phyloP scores from a whole-genome alignment of 2,888 invertebrate species.

The Drosophila demipolita region DNA sequence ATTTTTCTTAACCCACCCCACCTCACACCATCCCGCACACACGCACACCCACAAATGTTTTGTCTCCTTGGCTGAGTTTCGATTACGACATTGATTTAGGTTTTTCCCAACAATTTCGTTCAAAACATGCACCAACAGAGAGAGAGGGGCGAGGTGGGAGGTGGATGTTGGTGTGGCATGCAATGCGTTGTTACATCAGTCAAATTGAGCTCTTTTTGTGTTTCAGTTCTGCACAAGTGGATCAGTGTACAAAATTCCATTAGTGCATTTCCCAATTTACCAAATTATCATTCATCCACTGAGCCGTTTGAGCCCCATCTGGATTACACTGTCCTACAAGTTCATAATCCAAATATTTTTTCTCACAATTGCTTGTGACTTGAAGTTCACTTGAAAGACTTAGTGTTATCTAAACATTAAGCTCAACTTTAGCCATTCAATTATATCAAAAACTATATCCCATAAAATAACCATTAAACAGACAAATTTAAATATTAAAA shows the following conservation, averaged over 20 bases:
- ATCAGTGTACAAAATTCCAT: slow-evolving; percentile 39
- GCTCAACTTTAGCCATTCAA: not conserved
- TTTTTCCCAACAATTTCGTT: slow-evolving; percentile 12
- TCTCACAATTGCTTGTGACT: not conserved
- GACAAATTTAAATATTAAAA: not conserved
- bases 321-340: slow-evolving; percentile 13
- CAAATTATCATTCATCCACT: slow-evolving; percentile 27
- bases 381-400: not conserved
- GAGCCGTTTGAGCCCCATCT: not conserved
- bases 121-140: slow-evolving; percentile 5
- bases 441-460: not conserved
- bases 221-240: slow-evolving; percentile 18
- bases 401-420: not conserved
- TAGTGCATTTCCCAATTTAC: slow-evolving; percentile 40
- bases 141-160: not conserved
- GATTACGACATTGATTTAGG: slow-evolving; percentile 24
- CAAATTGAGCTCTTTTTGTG: slow-evolving; percentile 7
- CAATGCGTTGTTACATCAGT: slow-evolving; percentile 22
- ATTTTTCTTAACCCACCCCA: slow-evolving; percentile 6
- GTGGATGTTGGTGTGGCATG: not conserved
- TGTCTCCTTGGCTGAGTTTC: slow-evolving; percentile 14
- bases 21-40: slow-evolving; percentile 8
- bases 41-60: slow-evolving; percentile 55
- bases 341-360: not conserved
- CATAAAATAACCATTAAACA: not conserved